phyloP scores from a whole-genome alignment of 2,113 vertebrate species.

The Corythaeola cristata region DNA sequence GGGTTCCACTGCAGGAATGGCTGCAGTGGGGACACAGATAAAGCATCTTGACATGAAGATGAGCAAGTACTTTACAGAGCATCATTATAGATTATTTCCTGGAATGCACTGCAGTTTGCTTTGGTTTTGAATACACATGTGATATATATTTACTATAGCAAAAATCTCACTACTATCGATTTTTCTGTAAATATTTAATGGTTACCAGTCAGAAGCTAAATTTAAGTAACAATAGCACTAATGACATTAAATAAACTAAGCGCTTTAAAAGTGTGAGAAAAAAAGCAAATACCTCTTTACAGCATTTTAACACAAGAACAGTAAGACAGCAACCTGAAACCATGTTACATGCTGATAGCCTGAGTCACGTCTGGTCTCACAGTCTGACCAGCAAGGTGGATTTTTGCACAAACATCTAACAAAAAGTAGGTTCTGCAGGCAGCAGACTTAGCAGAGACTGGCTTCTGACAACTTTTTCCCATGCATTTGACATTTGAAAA shows the following conservation, averaged over 20 bases:
- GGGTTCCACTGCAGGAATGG: not conserved
- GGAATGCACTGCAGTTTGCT: slow-evolving; percentile 42
- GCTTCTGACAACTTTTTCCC: slow-evolving; percentile 6
- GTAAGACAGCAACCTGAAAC: slow-evolving; percentile 44
- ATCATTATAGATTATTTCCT: slow-evolving; percentile 52
- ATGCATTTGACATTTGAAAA: slow-evolving; percentile 20
- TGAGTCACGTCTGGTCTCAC: slow-evolving; percentile 51
- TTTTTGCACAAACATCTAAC: slow-evolving; percentile 26
- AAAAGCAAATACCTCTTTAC: slow-evolving; percentile 21
- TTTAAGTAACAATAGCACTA: slow-evolving; percentile 53
- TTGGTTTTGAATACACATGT: slow-evolving; percentile 25
- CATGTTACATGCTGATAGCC: not conserved
- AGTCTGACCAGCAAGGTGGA: not conserved
- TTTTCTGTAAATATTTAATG: slow-evolving; percentile 48
- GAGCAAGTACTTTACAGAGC: not conserved
- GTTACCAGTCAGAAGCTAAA: slow-evolving; percentile 63
- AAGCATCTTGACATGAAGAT: not conserved
- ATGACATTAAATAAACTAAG: slow-evolving; percentile 48
- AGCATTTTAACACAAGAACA: slow-evolving; percentile 16
- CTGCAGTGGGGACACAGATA: not conserved
- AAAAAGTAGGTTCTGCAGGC: not conserved
- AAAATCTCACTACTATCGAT: slow-evolving; percentile 47
- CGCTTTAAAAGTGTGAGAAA: slow-evolving; percentile 22
- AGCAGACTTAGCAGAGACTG: not conserved
- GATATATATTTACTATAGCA: slow-evolving; percentile 57